Evolutionary conservation across 2,797 vertebrate genomes (phyloP).

Genomic region (Lerista edwardsae): DNA sequence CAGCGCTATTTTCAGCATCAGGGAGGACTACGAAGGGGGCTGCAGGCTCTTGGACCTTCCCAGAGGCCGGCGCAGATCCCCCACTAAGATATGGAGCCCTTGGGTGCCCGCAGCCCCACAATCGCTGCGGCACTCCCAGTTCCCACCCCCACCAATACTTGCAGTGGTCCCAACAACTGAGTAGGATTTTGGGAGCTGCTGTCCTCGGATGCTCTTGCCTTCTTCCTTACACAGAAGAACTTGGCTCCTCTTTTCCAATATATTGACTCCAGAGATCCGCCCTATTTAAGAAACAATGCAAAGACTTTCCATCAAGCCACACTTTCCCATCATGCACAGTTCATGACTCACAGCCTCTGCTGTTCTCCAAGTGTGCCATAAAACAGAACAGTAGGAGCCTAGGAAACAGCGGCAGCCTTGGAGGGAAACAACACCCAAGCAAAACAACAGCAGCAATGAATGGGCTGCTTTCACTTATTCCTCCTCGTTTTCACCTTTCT

Average conservation of each 20-base stretch:
- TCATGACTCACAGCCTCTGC: background rate
- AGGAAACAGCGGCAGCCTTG: background rate
- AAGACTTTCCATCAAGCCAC: conserved; percentile 14
- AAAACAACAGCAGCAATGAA: background rate
- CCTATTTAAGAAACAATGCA: background rate
- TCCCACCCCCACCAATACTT: no score
- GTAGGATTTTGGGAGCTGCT: no score
- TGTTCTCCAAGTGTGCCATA: background rate
- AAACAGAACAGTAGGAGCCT: background rate
- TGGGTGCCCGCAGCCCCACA: no score
- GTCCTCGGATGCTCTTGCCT: background rate
- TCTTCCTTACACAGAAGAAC: background rate
- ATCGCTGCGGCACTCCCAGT: no score
- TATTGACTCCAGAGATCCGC: background rate
- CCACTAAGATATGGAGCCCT: no score
- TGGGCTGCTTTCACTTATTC: background rate
- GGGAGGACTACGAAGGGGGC: no score
- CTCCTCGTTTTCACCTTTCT: background rate
- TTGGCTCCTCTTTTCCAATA: background rate
- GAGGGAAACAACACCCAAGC: background rate
- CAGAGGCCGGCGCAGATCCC: no score
- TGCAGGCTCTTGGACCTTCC: no score
- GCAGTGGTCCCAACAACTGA: no score
- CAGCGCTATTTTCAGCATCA: no score
- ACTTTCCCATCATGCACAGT: background rate